phyloP scores from a whole-genome alignment of 2,113 vertebrate species.

The Boulengeromyrus knoepffleri region DNA sequence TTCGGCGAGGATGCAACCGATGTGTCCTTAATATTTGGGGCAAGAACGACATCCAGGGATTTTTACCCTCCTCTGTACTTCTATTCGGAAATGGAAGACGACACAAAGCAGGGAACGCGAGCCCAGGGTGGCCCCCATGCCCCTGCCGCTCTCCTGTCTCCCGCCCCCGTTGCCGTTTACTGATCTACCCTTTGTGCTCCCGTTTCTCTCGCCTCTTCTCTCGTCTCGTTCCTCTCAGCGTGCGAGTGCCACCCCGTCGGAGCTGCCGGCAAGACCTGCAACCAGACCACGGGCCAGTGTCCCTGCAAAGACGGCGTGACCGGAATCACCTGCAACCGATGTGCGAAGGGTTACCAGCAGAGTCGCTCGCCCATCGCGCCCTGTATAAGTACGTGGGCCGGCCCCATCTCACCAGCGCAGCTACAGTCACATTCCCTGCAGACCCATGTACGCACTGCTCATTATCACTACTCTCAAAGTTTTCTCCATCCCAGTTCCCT shows the following conservation, averaged over 20 bases:
- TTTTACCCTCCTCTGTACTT: no score
- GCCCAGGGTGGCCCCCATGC: background rate
- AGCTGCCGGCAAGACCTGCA: slow-evolving; percentile 94
- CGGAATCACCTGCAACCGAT: slow-evolving; percentile 96
- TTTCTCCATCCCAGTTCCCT: background rate
- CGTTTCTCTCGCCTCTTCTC: slow-evolving; percentile 29
- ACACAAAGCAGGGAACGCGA: no score
- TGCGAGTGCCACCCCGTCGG: slow-evolving; percentile 97
- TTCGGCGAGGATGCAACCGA: no score
- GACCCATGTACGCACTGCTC: background rate
- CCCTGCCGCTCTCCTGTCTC: background rate
- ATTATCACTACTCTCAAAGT: background rate
- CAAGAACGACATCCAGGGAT: no score
- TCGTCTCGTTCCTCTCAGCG: slow-evolving; percentile 61
- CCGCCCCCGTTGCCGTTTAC: background rate
- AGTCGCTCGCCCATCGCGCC: slow-evolving; percentile 96
- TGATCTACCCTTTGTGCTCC: background rate
- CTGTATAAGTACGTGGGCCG: slow-evolving; percentile 84
- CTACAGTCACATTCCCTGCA: background rate
- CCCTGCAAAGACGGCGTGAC: slow-evolving; percentile 98
- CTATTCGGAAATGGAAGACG: no score
- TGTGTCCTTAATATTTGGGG: no score
- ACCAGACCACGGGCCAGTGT: slow-evolving; percentile 98
- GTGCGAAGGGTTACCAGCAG: slow-evolving; percentile 98
- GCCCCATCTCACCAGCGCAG: background rate